Conservation (phyloP, 2,113 vertebrate genomes). For the Azemiops feae region DNA sequence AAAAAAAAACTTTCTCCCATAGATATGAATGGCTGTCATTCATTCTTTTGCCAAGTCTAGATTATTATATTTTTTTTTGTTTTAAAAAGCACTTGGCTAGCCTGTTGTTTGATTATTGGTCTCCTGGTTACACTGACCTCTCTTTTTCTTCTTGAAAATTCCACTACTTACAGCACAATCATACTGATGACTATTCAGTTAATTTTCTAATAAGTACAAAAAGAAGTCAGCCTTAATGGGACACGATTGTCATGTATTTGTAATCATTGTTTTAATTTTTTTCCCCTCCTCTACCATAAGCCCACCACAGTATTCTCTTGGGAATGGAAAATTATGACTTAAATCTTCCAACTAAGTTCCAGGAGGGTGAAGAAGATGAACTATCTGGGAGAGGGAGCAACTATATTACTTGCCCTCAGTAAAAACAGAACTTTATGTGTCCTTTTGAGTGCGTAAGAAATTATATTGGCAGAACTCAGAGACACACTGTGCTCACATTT, state of each 20-base stretch:
- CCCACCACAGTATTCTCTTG: neutral
- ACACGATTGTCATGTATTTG: neutral
- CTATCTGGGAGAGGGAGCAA: neutral
- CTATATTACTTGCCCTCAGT: neutral
- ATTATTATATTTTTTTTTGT: neutral
- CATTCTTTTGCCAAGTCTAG: neutral
- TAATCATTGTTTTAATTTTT: neutral
- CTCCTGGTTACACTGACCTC: neutral
- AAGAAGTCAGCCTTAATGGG: neutral
- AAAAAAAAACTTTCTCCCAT: neutral
- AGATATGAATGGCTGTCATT: neutral
- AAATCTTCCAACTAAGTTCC: neutral
- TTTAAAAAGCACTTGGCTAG: neutral
- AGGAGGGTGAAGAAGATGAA: neutral
- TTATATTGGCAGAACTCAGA: neutral
- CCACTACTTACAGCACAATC: neutral
- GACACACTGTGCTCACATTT: neutral
- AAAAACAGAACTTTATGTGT: neutral
- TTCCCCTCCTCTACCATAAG: neutral
- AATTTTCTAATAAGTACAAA: neutral
- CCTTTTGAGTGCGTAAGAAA: neutral
- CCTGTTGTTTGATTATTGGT: neutral
- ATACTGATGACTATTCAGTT: neutral
- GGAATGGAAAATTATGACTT: neutral
- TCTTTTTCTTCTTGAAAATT: neutral